Conservation (phyloP, 2,113 vertebrate genomes). For the Psammodynastes pulverulentus region DNA sequence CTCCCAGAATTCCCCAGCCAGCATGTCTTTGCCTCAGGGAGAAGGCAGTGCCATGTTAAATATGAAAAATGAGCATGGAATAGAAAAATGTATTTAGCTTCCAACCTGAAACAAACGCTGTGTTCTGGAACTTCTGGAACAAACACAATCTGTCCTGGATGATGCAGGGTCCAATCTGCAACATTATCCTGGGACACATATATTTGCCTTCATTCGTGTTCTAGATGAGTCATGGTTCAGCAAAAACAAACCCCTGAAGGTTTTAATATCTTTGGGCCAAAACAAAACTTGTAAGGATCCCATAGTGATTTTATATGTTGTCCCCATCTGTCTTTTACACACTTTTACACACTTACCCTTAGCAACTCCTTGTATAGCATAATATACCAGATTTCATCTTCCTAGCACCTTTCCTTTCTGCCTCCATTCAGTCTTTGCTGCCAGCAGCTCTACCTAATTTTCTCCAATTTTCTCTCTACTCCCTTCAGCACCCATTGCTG, state of each 20-base stretch:
- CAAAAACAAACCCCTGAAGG: neutral
- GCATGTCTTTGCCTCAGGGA: no score
- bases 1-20: no score
- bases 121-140: neutral
- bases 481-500: neutral
- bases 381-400: neutral
- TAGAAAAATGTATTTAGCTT: neutral
- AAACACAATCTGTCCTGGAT: neutral
- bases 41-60: neutral
- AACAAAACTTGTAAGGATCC: neutral
- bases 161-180: neutral
- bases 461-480: neutral
- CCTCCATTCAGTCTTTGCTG: neutral
- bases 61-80: neutral
- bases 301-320: neutral
- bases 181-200: neutral
- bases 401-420: neutral
- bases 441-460: neutral
- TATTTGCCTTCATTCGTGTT: neutral
- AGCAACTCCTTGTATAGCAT: neutral
- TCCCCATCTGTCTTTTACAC: neutral
- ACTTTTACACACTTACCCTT: no score
- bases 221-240: neutral
- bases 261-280: neutral
- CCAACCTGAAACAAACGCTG: neutral